Evolutionary conservation across 2,113 vertebrate species (phyloP).

Genomic region (Vulpes lagopus): DNA sequence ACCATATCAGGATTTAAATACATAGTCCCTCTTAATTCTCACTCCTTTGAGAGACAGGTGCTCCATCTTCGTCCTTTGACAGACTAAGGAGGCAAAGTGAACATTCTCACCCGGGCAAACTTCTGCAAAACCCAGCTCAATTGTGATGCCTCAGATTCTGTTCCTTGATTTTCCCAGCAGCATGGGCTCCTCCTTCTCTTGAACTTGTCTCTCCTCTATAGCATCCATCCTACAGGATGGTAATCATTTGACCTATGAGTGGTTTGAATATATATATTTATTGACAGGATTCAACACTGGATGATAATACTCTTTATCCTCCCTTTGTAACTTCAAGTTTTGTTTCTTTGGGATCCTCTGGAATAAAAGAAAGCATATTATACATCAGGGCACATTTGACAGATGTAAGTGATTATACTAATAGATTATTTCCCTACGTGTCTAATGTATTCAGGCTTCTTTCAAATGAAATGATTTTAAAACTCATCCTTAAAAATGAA

Average conservation of each 20-base stretch:
- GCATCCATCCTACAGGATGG: background rate
- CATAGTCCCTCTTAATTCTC: background rate
- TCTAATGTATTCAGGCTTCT: constrained; percentile 76
- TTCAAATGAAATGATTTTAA: constrained; percentile 69
- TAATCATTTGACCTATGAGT: background rate
- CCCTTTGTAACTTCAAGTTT: constrained; percentile 70
- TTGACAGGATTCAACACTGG: constrained; percentile 33
- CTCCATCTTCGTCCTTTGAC: background rate
- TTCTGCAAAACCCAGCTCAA: background rate
- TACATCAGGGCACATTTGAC: constrained; percentile 67
- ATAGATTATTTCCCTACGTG: constrained; percentile 69
- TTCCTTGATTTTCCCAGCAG: background rate
- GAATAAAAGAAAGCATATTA: constrained; percentile 63
- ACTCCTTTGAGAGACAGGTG: background rate
- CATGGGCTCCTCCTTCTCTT: background rate
- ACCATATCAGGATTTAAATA: background rate
- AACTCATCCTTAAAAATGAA: constrained; percentile 67
- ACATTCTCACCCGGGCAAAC: background rate
- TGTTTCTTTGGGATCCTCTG: constrained; percentile 65
- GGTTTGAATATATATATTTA: constrained; percentile 23
- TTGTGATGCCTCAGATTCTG: background rate
- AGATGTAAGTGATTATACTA: constrained; percentile 75
- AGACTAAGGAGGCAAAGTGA: background rate
- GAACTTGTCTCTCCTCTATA: background rate
- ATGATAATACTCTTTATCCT: constrained; percentile 46